These are phyloP conservation scores for Anthophora plumipes DNA, from an alignment of 2,888 invertebrate genomes.

Conservation along the genomic window DNA sequence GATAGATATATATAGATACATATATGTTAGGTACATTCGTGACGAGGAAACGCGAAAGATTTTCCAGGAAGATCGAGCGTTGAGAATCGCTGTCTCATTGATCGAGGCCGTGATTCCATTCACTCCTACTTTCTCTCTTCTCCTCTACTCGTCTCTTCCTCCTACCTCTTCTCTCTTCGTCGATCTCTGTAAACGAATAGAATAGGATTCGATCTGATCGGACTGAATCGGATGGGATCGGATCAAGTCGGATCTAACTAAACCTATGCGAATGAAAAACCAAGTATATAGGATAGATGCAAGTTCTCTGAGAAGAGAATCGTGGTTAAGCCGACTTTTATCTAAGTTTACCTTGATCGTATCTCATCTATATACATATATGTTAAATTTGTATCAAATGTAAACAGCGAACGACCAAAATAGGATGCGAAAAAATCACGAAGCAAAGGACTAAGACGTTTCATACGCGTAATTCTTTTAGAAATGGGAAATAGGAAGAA, in stretches of 20 bases:
- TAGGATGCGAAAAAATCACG: too few species aligned
- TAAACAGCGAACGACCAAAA: too few species aligned
- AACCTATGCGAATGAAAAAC: background rate
- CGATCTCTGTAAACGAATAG: slow-evolving; percentile 17
- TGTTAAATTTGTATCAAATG: too few species aligned
- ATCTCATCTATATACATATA: too few species aligned
- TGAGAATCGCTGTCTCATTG: slow-evolving; percentile 83
- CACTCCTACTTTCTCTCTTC: slow-evolving; percentile 66
- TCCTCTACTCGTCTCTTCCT: slow-evolving; percentile 12
- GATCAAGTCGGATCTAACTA: background rate
- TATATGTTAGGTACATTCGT: too few species aligned
- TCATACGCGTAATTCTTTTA: too few species aligned
- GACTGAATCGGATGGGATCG: background rate
- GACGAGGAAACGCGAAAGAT: too few species aligned
- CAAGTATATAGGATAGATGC: background rate
- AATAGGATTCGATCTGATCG: background rate
- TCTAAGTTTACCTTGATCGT: too few species aligned
- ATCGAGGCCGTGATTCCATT: slow-evolving; percentile 80
- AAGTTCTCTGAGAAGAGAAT: background rate
- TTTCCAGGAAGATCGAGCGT: background rate
- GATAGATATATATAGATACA: too few species aligned
- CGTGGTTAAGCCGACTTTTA: background rate
- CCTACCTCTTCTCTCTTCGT: background rate
- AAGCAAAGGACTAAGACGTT: too few species aligned
- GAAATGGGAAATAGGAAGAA: too few species aligned